These are phyloP conservation scores for Drosophila setosimentum DNA, from an alignment of 2,888 invertebrate genomes.

Conservation along the genomic window DNA sequence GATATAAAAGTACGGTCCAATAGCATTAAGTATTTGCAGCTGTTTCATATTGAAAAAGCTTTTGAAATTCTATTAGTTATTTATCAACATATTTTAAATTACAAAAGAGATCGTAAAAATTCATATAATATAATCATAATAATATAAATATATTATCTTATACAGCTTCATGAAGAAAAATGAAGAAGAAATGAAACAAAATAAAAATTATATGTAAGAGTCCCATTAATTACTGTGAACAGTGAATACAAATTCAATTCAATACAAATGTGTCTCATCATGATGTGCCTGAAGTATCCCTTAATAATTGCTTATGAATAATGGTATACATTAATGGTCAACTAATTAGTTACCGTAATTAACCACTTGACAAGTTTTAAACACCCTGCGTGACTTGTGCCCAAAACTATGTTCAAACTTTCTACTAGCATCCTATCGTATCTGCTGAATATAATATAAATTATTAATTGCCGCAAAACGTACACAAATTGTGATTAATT, in stretches of 20 bases:
- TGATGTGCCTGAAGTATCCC: background rate
- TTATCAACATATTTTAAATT: background rate
- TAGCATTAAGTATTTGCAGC: background rate
- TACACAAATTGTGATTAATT: slow-evolving; percentile 77
- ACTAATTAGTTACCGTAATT: slow-evolving; percentile 49
- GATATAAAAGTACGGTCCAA: background rate
- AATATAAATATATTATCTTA: background rate
- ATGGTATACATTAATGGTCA: slow-evolving; percentile 24
- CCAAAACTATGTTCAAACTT: slow-evolving; percentile 39
- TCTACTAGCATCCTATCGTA: slow-evolving; percentile 31
- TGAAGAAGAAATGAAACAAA: too few relatives aligned
- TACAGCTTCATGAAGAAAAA: background rate
- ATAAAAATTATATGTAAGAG: background rate
- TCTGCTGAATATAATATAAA: slow-evolving; percentile 56
- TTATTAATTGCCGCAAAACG: slow-evolving; percentile 74
- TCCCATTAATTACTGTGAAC: background rate
- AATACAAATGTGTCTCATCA: background rate
- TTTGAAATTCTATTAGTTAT: background rate
- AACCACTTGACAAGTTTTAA: slow-evolving; percentile 57
- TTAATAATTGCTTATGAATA: background rate
- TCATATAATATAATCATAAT: background rate
- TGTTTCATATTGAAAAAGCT: background rate
- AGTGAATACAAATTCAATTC: background rate
- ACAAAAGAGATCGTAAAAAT: background rate
- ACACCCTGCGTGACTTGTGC: slow-evolving; percentile 35